A percentile compares a stretch with the other conserved stretches of the same genome.
Evolutionary conservation across 1,140 invertebrate species (phyloP).

Genomic region (Drosophila insularis): DNA sequence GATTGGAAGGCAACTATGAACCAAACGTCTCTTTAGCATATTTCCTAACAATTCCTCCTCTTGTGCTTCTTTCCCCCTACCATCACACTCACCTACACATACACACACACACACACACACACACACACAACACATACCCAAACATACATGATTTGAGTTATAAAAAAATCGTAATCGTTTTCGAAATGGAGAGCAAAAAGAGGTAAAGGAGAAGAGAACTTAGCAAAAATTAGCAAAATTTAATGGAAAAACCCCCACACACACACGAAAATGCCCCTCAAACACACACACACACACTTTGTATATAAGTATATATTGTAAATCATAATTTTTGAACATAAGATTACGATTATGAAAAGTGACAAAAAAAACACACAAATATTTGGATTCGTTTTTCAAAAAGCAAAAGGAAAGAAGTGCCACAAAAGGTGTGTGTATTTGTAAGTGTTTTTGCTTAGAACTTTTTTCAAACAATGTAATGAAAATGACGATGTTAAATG

Average conservation of each 20-base stretch:
- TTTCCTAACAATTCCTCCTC: constrained; percentile 48
- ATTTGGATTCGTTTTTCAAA: constrained; percentile 11
- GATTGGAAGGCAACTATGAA: constrained; percentile 42
- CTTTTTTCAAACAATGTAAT: constrained; percentile 30
- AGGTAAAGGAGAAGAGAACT: constrained; percentile 32
- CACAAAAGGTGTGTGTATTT: constrained; percentile 48
- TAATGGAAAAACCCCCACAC: constrained; percentile 49
- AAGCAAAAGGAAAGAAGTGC: constrained; percentile 23
- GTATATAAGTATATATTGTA: constrained; percentile 63
- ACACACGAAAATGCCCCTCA: background rate
- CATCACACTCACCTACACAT: constrained; percentile 26
- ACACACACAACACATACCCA: constrained; percentile 19
- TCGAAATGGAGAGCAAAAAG: constrained; percentile 48
- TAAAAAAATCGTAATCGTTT: constrained; percentile 63
- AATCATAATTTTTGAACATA: constrained; percentile 50
- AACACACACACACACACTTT: constrained; percentile 34
- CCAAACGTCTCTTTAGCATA: constrained; percentile 31
- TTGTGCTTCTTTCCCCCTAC: constrained; percentile 66
- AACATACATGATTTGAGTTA: constrained; percentile 53
- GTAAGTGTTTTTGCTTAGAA: constrained; percentile 71
- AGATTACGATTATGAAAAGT: constrained; percentile 40
- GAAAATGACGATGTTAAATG: background rate
- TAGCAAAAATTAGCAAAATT: constrained; percentile 81
- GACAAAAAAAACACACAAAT: background rate
- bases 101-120: constrained; percentile 27